Evolutionary conservation across 2,113 vertebrate genomes (phyloP).

Genomic region (Upupa epops): DNA sequence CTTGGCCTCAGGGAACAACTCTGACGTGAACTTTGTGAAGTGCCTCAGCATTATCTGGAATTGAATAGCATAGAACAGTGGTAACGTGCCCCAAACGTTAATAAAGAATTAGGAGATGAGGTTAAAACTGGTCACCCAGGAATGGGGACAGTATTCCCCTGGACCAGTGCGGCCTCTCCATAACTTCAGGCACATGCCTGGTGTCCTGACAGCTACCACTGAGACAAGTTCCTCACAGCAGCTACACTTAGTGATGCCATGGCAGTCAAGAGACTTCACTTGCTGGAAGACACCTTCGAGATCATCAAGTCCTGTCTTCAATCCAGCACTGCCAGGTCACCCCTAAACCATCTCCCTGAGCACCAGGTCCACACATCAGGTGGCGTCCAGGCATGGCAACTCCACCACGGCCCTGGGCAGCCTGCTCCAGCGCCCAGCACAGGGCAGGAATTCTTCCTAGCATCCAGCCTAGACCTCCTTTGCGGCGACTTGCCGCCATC

Average conservation of each 20-base stretch:
- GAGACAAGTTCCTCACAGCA: rapidly evolving
- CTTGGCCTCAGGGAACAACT: not conserved
- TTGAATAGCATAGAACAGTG: not conserved
- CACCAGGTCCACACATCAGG: too few species aligned
- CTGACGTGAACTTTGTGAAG: not conserved
- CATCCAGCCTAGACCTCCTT: too few species aligned
- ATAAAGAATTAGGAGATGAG: not conserved
- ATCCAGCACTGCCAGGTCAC: too few species aligned
- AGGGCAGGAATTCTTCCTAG: too few species aligned
- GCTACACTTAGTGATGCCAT: rapidly evolving
- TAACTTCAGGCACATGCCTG: rapidly evolving
- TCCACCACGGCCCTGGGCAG: too few species aligned
- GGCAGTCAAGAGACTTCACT: too few species aligned
- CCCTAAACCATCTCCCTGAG: too few species aligned
- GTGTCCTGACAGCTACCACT: rapidly evolving
- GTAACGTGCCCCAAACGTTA: not conserved
- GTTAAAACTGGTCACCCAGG: not conserved
- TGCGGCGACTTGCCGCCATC: too few species aligned
- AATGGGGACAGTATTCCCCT: not conserved
- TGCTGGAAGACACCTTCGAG: too few species aligned
- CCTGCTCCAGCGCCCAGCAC: too few species aligned
- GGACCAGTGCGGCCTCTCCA: rapidly evolving
- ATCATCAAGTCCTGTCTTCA: too few species aligned
- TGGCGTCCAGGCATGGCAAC: too few species aligned
- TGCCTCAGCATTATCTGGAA: not conserved